Evolutionary conservation across 2,113 vertebrate genomes (phyloP).

Genomic region (Acrocephalus arundinaceus): DNA sequence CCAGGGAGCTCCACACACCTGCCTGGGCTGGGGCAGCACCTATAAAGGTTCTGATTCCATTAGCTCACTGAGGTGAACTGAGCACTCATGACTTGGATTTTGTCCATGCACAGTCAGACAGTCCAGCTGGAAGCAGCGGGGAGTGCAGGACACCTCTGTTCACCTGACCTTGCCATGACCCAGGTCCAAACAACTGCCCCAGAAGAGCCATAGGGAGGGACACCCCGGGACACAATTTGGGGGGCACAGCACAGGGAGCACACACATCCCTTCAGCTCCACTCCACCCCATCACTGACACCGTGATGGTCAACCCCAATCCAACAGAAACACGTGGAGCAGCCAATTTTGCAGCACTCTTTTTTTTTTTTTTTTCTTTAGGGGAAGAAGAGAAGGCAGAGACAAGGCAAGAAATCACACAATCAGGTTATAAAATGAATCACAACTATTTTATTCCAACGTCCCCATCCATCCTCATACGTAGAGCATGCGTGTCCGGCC

Average conservation of each 20-base stretch:
- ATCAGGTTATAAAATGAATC: background rate
- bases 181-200: background rate
- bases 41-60: background rate
- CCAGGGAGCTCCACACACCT: fast-evolving
- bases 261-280: fast-evolving
- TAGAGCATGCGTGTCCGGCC: fast-evolving
- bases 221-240: background rate
- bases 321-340: background rate
- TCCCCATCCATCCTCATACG: fast-evolving
- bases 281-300: fast-evolving
- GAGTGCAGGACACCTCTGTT: background rate
- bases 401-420: background rate
- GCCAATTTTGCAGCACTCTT: background rate
- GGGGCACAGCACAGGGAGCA: background rate
- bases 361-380: background rate
- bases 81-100: background rate
- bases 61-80: background rate
- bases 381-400: no score
- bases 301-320: fast-evolving
- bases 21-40: background rate
- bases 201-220: background rate
- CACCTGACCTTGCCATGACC: background rate
- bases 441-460: background rate
- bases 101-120: background rate
- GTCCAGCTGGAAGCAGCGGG: background rate